These are phyloP conservation scores for Vespertilio murinus DNA, from an alignment of 2,797 vertebrate species.

Conservation along the genomic window DNA sequence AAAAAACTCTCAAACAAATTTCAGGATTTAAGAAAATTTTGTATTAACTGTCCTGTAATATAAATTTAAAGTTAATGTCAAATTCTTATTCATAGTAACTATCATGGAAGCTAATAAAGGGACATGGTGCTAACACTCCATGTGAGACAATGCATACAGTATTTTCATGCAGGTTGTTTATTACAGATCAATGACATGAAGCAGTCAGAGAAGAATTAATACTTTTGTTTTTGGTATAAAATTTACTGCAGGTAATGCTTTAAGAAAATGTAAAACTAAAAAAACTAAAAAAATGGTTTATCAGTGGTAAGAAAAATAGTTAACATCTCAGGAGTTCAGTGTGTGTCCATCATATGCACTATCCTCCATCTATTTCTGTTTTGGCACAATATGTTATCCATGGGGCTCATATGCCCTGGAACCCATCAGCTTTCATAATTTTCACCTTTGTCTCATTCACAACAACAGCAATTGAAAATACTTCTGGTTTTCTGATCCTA, in stretches of 20 bases:
- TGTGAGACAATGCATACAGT: not conserved
- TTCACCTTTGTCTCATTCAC: not conserved
- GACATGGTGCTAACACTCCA: not conserved
- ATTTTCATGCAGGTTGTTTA: not conserved
- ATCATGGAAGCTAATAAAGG: not conserved
- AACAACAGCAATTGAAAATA: not conserved
- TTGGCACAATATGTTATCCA: not conserved
- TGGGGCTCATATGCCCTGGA: not conserved
- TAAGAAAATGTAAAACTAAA: not conserved
- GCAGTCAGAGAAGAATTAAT: not conserved
- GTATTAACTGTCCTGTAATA: not conserved
- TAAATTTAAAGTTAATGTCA: not conserved
- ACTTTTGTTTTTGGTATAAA: not conserved
- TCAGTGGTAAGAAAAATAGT: not conserved
- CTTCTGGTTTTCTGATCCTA: not conserved
- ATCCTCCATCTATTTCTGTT: not conserved
- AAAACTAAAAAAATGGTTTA: not conserved
- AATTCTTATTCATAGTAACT: not conserved
- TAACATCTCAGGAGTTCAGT: not conserved
- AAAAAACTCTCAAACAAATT: not conserved
- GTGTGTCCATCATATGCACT: fast-evolving
- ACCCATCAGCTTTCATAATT: not conserved
- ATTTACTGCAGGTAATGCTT: not conserved
- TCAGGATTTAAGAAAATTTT: not conserved
- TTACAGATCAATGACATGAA: not conserved